Evolutionary conservation across 2,888 invertebrate species (phyloP).

Genomic region (Folsomia manolachei): DNA sequence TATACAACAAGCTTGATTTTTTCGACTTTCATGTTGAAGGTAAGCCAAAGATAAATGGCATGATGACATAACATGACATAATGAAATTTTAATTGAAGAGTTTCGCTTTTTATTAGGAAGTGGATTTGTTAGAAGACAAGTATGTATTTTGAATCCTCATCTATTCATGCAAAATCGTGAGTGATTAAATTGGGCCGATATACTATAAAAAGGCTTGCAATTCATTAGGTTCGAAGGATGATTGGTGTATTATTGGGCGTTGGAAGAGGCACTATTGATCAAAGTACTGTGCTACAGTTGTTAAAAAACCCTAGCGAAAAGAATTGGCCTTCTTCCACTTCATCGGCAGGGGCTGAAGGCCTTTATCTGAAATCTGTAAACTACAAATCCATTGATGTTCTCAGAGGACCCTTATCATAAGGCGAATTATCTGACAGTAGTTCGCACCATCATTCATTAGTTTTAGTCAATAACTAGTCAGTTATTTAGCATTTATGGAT

Average conservation of each 20-base stretch:
- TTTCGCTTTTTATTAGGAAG: too few relatives aligned
- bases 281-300: constrained; percentile 34
- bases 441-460: not conserved
- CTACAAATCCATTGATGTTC: constrained; percentile 28
- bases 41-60: too few relatives aligned
- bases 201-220: not conserved
- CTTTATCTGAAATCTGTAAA: constrained; percentile 43
- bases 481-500: too few relatives aligned
- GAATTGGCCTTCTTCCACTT: not conserved
- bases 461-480: too few relatives aligned
- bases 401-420: constrained; percentile 38
- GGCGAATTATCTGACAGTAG: not conserved
- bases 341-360: constrained; percentile 26
- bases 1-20: constrained; percentile 27
- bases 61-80: too few relatives aligned
- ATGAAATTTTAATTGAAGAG: too few relatives aligned
- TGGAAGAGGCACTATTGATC: constrained; percentile 28
- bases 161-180: not conserved
- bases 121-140: constrained; percentile 47
- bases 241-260: constrained; percentile 36
- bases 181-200: not conserved
- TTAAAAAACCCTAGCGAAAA: constrained; percentile 42
- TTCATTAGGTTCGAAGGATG: constrained; percentile 42
- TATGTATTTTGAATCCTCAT: constrained; percentile 15
- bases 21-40: constrained; percentile 45